Evolutionary conservation across 1,140 invertebrate species (phyloP).

Genomic region (Drosophila kanapiae): DNA sequence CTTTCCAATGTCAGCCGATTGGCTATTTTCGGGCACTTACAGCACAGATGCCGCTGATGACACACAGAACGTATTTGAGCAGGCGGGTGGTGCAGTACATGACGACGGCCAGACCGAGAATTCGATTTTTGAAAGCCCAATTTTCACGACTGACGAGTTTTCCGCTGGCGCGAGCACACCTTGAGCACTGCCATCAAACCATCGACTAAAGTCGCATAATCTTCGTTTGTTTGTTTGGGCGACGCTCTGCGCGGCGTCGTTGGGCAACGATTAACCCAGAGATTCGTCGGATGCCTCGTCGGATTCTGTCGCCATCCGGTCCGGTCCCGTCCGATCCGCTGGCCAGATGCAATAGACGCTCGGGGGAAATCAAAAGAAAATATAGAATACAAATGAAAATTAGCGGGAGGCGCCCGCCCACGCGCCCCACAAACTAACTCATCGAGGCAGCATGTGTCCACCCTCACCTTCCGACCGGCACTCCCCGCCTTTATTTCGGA

Average conservation of each 20-base stretch:
- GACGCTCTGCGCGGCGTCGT: constrained; percentile 33
- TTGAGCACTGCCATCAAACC: constrained; percentile 70
- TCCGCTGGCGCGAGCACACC: constrained; percentile 49
- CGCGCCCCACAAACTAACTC: constrained; percentile 22
- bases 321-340: constrained; percentile 17
- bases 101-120: constrained; percentile 1
- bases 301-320: constrained; percentile 46
- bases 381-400: constrained; percentile 59
- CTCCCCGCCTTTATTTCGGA: constrained; percentile 9
- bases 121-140: background rate
- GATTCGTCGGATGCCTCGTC: constrained; percentile 31
- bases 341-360: constrained; percentile 60
- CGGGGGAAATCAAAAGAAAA: constrained; percentile 61
- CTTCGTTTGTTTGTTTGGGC: constrained; percentile 67
- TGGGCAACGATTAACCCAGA: constrained; percentile 63
- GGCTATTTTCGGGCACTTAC: constrained; percentile 58
- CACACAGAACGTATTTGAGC: constrained; percentile 58
- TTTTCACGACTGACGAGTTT: constrained; percentile 24
- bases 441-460: constrained; percentile 54
- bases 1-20: constrained; percentile 52
- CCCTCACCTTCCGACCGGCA: constrained; percentile 28
- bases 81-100: constrained; percentile 71
- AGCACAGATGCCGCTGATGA: constrained; percentile 67
- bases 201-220: constrained; percentile 67
- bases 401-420: constrained; percentile 64